Evolutionary conservation across 2,888 invertebrate species (phyloP).

Genomic region (Drosophila kambysellisi): DNA sequence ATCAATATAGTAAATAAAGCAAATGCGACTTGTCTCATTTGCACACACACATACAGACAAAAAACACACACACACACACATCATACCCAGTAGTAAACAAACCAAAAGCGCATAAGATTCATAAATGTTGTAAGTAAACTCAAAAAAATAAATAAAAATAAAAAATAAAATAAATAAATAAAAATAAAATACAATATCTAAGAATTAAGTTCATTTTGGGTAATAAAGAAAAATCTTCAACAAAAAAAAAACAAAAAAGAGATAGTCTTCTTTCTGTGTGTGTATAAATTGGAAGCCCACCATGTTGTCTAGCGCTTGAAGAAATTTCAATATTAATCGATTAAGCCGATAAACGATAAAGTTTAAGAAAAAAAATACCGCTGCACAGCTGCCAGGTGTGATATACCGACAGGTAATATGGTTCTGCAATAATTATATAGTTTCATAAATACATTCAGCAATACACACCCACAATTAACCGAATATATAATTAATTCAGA

Average conservation of each 20-base stretch:
- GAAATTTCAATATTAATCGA: conserved; percentile 23
- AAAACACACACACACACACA: conserved; percentile 10
- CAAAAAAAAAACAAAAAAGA: conserved; percentile 25
- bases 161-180: conserved; percentile 4
- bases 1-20: conserved; percentile 16
- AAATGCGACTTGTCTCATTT: conserved; percentile 9
- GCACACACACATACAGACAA: conserved; percentile 11
- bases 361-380: conserved; percentile 1
- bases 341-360: not conserved
- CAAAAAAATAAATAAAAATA: not conserved
- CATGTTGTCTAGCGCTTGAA: not conserved
- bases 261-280: conserved; percentile 19
- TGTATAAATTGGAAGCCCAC: not conserved
- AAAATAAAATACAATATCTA: conserved; percentile 25
- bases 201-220: conserved; percentile 70
- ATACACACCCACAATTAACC: conserved; percentile 35
- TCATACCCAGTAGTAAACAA: conserved; percentile 23
- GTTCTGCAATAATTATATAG: conserved; percentile 47
- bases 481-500: conserved; percentile 23
- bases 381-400: conserved; percentile 35
- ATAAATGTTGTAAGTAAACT: conserved; percentile 67
- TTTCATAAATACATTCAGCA: conserved; percentile 21
- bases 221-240: conserved; percentile 69
- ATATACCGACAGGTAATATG: conserved; percentile 61
- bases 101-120: conserved; percentile 49